Evolutionary conservation across 2,113 vertebrate genomes (phyloP).

Genomic region (Scytalopus superciliaris): DNA sequence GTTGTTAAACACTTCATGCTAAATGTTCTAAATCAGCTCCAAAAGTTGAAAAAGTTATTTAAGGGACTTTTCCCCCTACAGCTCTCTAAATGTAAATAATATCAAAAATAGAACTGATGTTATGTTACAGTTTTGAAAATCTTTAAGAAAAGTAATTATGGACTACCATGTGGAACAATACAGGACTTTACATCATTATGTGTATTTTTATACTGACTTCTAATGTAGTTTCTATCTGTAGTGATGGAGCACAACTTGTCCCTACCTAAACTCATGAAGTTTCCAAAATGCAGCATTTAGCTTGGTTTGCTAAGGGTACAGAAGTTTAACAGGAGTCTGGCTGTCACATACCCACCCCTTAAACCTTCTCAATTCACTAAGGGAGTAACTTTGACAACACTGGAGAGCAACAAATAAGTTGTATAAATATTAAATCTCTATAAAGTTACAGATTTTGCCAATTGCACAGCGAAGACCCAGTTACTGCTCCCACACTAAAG

Average conservation of each 20-base stretch:
- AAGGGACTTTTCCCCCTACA: background rate
- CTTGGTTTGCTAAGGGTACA: background rate
- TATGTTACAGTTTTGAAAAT: background rate
- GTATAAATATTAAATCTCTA: background rate
- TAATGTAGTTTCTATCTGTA: background rate
- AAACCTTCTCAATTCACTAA: background rate
- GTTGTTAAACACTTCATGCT: background rate
- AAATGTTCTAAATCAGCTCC: background rate
- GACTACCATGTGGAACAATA: background rate
- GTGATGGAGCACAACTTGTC: background rate
- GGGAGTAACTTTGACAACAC: background rate
- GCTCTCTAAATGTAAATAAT: background rate
- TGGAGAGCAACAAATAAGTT: background rate
- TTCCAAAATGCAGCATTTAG: background rate
- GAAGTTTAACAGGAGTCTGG: background rate
- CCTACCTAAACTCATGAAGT: background rate
- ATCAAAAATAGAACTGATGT: background rate
- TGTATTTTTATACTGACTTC: background rate
- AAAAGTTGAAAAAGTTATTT: background rate
- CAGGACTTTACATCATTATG: background rate
- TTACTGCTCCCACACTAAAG: background rate
- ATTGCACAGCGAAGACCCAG: background rate
- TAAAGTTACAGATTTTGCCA: background rate
- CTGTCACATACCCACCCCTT: background rate
- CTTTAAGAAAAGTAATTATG: background rate